Evolutionary conservation across 2,888 invertebrate species (phyloP).

Genomic region (Rugalucina vietnamica): DNA sequence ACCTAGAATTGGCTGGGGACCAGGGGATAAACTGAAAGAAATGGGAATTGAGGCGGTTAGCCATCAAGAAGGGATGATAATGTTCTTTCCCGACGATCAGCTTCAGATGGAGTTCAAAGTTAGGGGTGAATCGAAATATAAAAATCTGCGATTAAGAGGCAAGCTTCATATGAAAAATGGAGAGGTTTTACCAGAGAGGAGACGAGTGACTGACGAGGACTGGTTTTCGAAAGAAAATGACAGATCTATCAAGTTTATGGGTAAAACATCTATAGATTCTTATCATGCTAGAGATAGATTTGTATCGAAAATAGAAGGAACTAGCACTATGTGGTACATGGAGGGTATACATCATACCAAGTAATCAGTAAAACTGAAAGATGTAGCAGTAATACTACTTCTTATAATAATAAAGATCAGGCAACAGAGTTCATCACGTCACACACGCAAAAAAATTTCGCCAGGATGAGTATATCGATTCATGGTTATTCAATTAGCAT

Average conservation of each 20-base stretch:
- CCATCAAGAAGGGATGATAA: constrained; percentile 36
- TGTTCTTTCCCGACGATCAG: neutral
- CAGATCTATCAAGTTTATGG: neutral
- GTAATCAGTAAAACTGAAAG: too few relatives aligned
- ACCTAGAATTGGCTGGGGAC: constrained; percentile 78
- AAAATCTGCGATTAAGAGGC: neutral
- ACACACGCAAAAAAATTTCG: too few relatives aligned
- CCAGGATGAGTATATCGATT: too few relatives aligned
- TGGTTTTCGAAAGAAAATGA: neutral
- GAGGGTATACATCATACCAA: too few relatives aligned
- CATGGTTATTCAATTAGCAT: too few relatives aligned
- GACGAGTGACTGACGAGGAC: neutral
- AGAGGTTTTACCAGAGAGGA: neutral
- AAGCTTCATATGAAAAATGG: neutral
- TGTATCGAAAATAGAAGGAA: too few relatives aligned
- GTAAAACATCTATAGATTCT: neutral
- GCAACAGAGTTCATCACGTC: too few relatives aligned
- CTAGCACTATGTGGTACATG: too few relatives aligned
- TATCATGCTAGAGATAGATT: too few relatives aligned
- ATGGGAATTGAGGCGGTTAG: constrained; percentile 45
- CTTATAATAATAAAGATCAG: too few relatives aligned
- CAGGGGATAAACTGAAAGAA: constrained; percentile 58
- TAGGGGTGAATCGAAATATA: neutral
- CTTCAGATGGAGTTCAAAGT: neutral
- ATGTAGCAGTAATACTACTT: too few relatives aligned